These are phyloP conservation scores for Drosophila rhopaloa DNA, from an alignment of 1,140 invertebrate species.

Conservation along the genomic window DNA sequence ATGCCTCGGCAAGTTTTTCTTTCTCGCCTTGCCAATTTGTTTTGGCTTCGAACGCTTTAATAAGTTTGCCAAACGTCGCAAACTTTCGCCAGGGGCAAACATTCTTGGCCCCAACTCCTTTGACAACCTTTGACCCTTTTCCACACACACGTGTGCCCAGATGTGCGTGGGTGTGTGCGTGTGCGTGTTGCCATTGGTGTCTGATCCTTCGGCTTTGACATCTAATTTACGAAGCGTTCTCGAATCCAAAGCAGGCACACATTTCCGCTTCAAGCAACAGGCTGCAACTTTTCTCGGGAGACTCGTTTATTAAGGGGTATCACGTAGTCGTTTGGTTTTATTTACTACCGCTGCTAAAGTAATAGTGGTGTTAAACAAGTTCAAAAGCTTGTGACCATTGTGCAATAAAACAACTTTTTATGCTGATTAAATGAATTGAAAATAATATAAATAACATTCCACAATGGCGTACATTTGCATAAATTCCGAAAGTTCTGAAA, in stretches of 20 bases:
- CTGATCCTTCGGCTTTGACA: constrained; percentile 66
- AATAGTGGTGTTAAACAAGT: constrained; percentile 12
- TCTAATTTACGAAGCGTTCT: constrained; percentile 77
- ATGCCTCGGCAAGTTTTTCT: constrained; percentile 46
- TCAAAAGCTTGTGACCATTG: constrained; percentile 3
- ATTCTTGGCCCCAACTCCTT: constrained; percentile 43
- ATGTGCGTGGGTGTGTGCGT: constrained; percentile 5
- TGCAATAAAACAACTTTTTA: constrained; percentile 9
- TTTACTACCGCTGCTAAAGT: constrained; percentile 23
- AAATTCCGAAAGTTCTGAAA: no score
- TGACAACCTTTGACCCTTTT: constrained; percentile 65
- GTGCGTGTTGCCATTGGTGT: constrained; percentile 42
- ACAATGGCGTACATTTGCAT: no score
- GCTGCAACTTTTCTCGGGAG: constrained; percentile 10
- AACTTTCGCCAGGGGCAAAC: constrained; percentile 38
- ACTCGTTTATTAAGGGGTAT: constrained; percentile 35
- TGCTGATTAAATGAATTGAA: neutral
- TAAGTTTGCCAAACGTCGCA: constrained; percentile 47
- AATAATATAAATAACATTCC: neutral
- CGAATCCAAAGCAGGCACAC: constrained; percentile 24
- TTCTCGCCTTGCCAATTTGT: constrained; percentile 42
- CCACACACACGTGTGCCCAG: constrained; percentile 7
- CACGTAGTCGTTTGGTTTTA: constrained; percentile 32
- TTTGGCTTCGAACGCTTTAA: constrained; percentile 61
- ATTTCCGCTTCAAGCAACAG: constrained; percentile 41